A percentile compares a stretch with the other conserved stretches of the same genome.
Evolutionary conservation across 2,888 invertebrate species (phyloP).

Genomic region (Thereva nobilitata): DNA sequence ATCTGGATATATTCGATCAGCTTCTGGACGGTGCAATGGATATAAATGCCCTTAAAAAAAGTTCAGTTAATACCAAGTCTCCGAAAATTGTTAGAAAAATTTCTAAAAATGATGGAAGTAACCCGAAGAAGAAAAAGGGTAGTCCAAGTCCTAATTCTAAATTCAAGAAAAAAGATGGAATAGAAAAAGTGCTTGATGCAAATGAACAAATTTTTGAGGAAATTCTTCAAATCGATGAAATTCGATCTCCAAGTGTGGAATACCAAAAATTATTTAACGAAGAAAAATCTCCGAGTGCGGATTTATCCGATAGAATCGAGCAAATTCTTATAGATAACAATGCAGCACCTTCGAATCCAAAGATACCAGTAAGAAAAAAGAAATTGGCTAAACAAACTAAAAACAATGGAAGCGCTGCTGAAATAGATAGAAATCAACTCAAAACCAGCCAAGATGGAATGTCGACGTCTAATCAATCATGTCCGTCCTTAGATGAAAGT

Average conservation of each 20-base stretch:
- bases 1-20: slow-evolving; percentile 54
- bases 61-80: slow-evolving; percentile 48
- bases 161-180: slow-evolving; percentile 30
- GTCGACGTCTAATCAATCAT: background rate
- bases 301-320: slow-evolving; percentile 56
- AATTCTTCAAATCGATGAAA: slow-evolving; percentile 48
- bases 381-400: slow-evolving; percentile 47
- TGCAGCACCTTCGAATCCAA: slow-evolving; percentile 47
- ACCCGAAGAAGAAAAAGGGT: background rate
- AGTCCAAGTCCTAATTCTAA: slow-evolving; percentile 16
- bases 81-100: slow-evolving; percentile 45
- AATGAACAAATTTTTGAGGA: slow-evolving; percentile 55
- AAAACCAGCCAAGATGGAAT: slow-evolving; percentile 35
- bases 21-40: slow-evolving; percentile 56
- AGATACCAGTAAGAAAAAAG: slow-evolving; percentile 42
- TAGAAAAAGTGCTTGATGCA: slow-evolving; percentile 43
- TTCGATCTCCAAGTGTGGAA: slow-evolving; percentile 54
- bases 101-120: background rate
- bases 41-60: slow-evolving; percentile 1
- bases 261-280: slow-evolving; percentile 55
- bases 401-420: slow-evolving; percentile 44
- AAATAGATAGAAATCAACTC: slow-evolving; percentile 44
- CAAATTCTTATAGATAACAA: slow-evolving; percentile 47
- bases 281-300: slow-evolving; percentile 56
- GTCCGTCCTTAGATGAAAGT: too few species aligned